phyloP scores from a whole-genome alignment of 2,113 vertebrate species.

The Ctenodactylus gundi region DNA sequence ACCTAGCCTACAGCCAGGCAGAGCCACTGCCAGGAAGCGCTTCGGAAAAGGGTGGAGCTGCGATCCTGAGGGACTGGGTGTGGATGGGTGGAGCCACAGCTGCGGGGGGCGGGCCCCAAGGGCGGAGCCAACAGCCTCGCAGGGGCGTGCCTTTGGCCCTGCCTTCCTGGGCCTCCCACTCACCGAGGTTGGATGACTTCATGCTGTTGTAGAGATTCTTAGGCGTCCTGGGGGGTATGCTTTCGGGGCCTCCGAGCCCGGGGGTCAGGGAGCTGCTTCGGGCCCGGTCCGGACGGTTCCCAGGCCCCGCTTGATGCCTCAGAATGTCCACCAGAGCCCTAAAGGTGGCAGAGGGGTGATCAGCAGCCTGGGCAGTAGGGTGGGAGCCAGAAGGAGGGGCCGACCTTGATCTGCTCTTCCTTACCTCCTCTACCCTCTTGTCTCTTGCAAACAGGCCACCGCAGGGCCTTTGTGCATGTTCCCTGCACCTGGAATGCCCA shows the following conservation, averaged over 20 bases:
- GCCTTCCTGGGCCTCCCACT: constrained; percentile 58
- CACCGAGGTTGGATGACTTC: constrained; percentile 90
- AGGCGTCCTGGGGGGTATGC: constrained; percentile 87
- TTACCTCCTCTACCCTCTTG: too few species aligned
- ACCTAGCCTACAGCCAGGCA: too few species aligned
- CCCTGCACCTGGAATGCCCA: background rate
- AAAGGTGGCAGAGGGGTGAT: background rate
- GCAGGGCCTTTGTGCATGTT: background rate
- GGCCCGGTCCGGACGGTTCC: constrained; percentile 90
- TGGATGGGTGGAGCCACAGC: background rate
- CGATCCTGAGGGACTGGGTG: too few species aligned
- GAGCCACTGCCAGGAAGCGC: too few species aligned
- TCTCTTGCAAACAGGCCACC: background rate
- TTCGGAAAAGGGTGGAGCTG: too few species aligned
- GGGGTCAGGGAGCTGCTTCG: constrained; percentile 89
- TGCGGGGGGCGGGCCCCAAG: too few species aligned
- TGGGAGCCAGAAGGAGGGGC: too few species aligned
- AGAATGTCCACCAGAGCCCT: constrained; percentile 95
- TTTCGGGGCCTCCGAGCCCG: constrained; percentile 83
- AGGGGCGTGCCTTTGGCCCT: too few species aligned
- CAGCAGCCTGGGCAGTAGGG: background rate
- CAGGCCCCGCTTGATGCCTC: constrained; percentile 91
- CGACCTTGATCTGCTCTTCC: background rate
- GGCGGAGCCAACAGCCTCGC: background rate
- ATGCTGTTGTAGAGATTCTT: constrained; percentile 92